Evolutionary conservation across 2,113 vertebrate species (phyloP), one percentile per base, ranked within the genome.

Genomic region (Bubalus kerabau): DNA sequence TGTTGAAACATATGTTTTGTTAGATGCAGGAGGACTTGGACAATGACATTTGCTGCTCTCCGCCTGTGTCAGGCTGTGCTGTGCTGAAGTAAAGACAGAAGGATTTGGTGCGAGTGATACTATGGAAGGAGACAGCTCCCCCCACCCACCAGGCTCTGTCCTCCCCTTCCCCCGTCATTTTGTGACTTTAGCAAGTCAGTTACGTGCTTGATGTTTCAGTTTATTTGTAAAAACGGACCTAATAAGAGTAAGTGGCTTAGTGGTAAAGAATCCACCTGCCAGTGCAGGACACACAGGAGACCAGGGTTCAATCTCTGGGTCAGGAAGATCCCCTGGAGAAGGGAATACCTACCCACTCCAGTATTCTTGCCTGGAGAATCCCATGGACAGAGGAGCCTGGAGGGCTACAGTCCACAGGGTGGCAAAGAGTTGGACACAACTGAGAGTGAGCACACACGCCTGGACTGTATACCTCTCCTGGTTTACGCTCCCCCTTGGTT

Each of bases 1-100:
- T 0, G 10, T 48, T 14, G 24, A 11, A 5, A 24, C 59, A 13
- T 6, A 1, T 0, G 3, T 64, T 36, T 24, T 26, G 48, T 32
- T 3, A 87, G 71, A 11, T 21, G 23, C 8, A 5, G 0, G 71
- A 62, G 15, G 28, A 14, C 30, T 24, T 6, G 24, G n/a, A n/a
- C 43, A 26, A 10, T 16, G 56, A 14, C 4, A 0, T 36, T 56
- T 19, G 74, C 11, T 12, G 0, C 54, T 12, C 19, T 46, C 74
- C 1, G 4, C 28, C 13, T 9, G 48, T 36, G 90, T 43, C 17
- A 36, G 36, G 28, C 59, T 80, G 28, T 54, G 52, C 74, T 50
- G 46, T 21, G 71, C 28, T 81, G 67, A 85, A 90, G 67, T 26
- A 3, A 67, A 43, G 52, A 28, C 12, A 24, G 64, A 24, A 84